Conservation (phyloP, 2,888 invertebrate genomes). For the Scelioninae gen. 1 region DNA sequence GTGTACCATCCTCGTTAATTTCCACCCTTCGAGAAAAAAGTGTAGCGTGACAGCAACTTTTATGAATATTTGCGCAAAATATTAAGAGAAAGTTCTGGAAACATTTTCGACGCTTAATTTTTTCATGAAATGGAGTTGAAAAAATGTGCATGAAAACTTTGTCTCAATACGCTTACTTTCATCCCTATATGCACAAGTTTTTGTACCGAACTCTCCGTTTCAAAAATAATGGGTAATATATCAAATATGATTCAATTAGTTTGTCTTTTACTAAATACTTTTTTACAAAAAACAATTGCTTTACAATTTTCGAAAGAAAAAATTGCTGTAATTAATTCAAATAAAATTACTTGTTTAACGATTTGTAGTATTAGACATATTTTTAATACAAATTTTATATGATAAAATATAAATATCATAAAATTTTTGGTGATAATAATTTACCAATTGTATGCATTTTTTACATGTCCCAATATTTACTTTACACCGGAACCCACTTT, state of each 20-base stretch:
- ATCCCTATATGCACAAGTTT: background rate
- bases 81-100: conserved; percentile 49
- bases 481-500: too few species aligned
- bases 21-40: conserved; percentile 24
- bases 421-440: too few species aligned
- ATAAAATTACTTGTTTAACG: too few species aligned
- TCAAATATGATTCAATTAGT: conserved; percentile 26
- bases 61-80: conserved; percentile 56
- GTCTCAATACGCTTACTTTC: conserved; percentile 20
- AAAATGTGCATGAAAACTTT: conserved; percentile 40
- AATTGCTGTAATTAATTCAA: too few species aligned
- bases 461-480: too few species aligned
- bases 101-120: conserved; percentile 48
- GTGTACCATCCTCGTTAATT: conserved; percentile 47
- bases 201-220: conserved; percentile 20
- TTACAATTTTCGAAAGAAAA: too few species aligned
- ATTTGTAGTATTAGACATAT: too few species aligned
- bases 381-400: too few species aligned
- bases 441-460: too few species aligned
- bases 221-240: conserved; percentile 31
- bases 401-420: too few species aligned
- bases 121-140: conserved; percentile 38
- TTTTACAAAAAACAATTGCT: conserved; percentile 7
- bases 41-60: conserved; percentile 52
- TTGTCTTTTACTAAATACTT: background rate